phyloP scores from a whole-genome alignment of 2,113 vertebrate genomes.

The Corythornis vintsioides region DNA sequence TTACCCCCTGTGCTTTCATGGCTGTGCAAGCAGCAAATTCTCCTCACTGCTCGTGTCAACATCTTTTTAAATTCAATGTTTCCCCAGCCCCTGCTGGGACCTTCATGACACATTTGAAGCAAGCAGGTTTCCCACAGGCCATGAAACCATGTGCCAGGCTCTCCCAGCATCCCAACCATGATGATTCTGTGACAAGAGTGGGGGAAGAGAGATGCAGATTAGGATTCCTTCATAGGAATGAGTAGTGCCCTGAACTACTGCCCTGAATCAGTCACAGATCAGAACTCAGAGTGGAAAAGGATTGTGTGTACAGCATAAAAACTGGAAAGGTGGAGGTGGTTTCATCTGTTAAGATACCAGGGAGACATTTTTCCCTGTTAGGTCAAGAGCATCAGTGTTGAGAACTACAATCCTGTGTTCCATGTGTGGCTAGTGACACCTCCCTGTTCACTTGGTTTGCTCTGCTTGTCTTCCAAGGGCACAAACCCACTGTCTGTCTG shows the following conservation, averaged over 20 bases:
- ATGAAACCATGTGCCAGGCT: neutral
- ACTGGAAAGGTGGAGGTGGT: rapidly evolving
- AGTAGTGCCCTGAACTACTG: neutral
- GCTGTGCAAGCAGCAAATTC: neutral
- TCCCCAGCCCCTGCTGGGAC: neutral
- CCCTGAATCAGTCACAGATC: neutral
- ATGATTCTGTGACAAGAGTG: too few species aligned
- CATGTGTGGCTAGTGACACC: neutral
- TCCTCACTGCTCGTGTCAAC: neutral
- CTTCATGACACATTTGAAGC: neutral
- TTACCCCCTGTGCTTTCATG: neutral
- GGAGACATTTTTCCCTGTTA: neutral
- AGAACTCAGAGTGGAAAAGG: neutral
- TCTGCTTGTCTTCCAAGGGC: neutral
- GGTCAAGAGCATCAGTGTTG: neutral
- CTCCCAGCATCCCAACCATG: neutral
- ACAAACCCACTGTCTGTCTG: neutral
- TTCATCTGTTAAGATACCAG: neutral
- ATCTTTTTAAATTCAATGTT: neutral
- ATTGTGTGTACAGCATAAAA: neutral
- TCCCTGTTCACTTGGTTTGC: neutral
- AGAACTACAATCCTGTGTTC: neutral
- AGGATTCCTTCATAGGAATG: neutral
- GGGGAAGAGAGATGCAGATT: neutral
- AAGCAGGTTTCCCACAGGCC: neutral